These are phyloP conservation scores for Tachina grossa DNA, from an alignment of 2,888 invertebrate species.

Conservation along the genomic window DNA sequence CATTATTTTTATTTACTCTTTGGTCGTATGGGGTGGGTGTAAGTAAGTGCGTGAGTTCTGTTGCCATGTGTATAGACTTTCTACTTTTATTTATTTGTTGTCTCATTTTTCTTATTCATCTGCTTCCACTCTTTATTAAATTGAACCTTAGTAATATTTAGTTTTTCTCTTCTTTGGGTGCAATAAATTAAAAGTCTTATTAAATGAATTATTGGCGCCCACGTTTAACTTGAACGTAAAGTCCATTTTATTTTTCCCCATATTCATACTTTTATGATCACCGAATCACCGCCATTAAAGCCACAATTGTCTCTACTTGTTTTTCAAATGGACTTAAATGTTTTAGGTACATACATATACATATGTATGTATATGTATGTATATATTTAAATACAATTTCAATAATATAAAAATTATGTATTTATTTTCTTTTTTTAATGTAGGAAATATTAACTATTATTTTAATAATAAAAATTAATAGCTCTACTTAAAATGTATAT, in stretches of 20 bases:
- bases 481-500: not conserved
- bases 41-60: conserved; percentile 31
- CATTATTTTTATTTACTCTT: not conserved
- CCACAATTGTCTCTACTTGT: conserved; percentile 7
- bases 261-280: conserved; percentile 11
- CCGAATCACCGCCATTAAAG: conserved; percentile 22
- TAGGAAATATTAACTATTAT: conserved; percentile 39
- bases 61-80: conserved; percentile 39
- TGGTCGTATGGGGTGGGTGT: not conserved
- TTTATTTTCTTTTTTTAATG: not conserved
- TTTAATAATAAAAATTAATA: conserved; percentile 21
- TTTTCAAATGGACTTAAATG: not conserved
- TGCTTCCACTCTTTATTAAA: not conserved
- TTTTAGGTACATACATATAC: not conserved
- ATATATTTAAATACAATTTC: not conserved
- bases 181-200: conserved; percentile 45
- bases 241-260: conserved; percentile 13
- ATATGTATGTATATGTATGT: no score
- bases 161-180: conserved; percentile 7
- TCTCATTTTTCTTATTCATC: not conserved
- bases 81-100: not conserved
- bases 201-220: conserved; percentile 66
- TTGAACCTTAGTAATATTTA: conserved; percentile 36
- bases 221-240: conserved; percentile 55
- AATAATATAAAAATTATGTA: not conserved